Conservation (phyloP, 2,113 vertebrate genomes). For the Copsychus sechellarum region DNA sequence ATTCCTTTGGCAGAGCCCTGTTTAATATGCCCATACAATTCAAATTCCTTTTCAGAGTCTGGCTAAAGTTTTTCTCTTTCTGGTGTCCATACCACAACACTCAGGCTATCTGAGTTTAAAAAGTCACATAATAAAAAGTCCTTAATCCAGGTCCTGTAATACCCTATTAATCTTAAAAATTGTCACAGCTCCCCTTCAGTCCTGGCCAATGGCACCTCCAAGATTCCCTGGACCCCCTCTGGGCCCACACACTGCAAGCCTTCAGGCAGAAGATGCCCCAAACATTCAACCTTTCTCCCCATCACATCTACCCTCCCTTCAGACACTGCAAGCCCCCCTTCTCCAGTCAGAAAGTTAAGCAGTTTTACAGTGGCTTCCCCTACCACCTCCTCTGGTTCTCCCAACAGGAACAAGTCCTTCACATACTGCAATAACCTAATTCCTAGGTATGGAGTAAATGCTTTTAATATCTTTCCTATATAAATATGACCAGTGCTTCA, state of each 20-base stretch:
- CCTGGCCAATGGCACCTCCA: background rate
- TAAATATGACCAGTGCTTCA: background rate
- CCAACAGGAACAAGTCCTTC: background rate
- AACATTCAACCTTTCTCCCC: too few relatives aligned
- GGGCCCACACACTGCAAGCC: background rate
- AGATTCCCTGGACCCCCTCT: background rate
- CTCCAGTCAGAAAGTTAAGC: background rate
- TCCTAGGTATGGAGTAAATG: background rate
- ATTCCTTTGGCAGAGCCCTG: background rate
- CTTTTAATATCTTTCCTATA: background rate
- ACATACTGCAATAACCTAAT: background rate
- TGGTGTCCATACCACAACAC: background rate
- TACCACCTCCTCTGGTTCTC: background rate
- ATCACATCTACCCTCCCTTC: background rate
- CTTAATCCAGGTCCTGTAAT: background rate
- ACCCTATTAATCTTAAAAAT: background rate
- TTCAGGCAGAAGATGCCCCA: background rate
- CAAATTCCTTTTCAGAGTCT: background rate
- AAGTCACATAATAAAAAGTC: background rate
- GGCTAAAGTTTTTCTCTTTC: background rate
- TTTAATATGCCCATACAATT: background rate
- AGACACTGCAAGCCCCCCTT: background rate
- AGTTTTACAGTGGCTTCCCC: background rate
- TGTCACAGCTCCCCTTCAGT: background rate
- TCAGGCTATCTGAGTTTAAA: background rate